phyloP scores from a whole-genome alignment of 2,113 vertebrate genomes.

The Hyperopisus bebe region DNA sequence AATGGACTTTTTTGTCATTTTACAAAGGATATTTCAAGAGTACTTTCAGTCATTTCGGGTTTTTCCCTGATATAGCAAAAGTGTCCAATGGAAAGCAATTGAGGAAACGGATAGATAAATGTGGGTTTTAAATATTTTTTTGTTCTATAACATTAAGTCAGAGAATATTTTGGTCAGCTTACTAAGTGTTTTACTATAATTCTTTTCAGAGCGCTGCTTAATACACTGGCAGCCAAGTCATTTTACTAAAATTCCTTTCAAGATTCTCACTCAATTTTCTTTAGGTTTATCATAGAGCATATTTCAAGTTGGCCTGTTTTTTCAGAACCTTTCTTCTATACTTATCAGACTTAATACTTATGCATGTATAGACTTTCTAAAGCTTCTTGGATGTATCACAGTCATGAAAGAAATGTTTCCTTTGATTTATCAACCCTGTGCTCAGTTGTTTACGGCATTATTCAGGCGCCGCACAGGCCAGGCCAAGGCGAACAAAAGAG shows the following conservation, averaged over 20 bases:
- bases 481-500: background rate
- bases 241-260: background rate
- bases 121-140: background rate
- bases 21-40: background rate
- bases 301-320: background rate
- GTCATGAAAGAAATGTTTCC: background rate
- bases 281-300: background rate
- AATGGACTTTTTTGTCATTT: background rate
- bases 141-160: background rate
- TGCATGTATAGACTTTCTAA: background rate
- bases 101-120: background rate
- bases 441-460: background rate
- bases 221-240: background rate
- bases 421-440: background rate
- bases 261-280: background rate
- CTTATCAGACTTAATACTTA: background rate
- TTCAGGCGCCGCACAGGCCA: background rate
- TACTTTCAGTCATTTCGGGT: background rate
- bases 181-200: constrained; percentile 3
- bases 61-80: background rate
- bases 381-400: background rate
- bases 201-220: background rate
- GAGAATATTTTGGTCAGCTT: background rate
- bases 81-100: background rate
- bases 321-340: background rate